Base-by-base conservation (phyloP, 2,113 vertebrate species). In the Petrocephalus zakoni region DNA sequence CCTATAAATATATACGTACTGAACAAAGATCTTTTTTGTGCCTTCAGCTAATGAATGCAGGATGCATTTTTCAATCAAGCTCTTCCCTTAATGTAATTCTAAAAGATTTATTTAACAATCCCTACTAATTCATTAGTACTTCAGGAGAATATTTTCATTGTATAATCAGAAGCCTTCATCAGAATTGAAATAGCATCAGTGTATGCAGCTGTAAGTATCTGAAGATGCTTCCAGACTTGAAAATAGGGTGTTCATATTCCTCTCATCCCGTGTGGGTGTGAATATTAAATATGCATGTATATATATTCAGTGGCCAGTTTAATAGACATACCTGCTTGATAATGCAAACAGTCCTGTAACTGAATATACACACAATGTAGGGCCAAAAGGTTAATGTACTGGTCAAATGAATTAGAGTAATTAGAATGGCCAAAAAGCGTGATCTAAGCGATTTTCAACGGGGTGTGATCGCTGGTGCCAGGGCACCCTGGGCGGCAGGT, bases 81-180 rank as follows among this genome's bases (percentile, higher is more conserved):
- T 49, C 46, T 83, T 83, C 37, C 81, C 46, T 83, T 83, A 83
- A 83, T 47, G 37, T 49, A 9, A 47, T 83, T 83, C 81, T 6
- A 22, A 22, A 83, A 47, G 21, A 83, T n/a, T 47, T 49, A 83
- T 83, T 83, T 83, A 46, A 83, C 81, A 83, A 42, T 83, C 81
- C 22, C 22, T 17, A n/a, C 46, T 83, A 47, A 83, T 47, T 83
- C 81, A 83, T 83, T 83, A 47, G 46, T 42, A 49, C 78, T 83
- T 83, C 78, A 83, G 37, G 81, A 83, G 37, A 83, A 83, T 47
- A 49, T 46, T 22, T 83, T 83, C 46, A 83, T 49, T 83, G 22
- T 47, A 47, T 83, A 83, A 49, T 83, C 42, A 83, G 46, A 47
- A 47, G 19, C 21, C 81, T 83, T 83, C 37, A 83, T 83, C 81